A percentile compares a stretch with the other conserved stretches of the same genome.
phyloP scores from a whole-genome alignment of 2,113 vertebrate species.

The Actenoides lindsayi region DNA sequence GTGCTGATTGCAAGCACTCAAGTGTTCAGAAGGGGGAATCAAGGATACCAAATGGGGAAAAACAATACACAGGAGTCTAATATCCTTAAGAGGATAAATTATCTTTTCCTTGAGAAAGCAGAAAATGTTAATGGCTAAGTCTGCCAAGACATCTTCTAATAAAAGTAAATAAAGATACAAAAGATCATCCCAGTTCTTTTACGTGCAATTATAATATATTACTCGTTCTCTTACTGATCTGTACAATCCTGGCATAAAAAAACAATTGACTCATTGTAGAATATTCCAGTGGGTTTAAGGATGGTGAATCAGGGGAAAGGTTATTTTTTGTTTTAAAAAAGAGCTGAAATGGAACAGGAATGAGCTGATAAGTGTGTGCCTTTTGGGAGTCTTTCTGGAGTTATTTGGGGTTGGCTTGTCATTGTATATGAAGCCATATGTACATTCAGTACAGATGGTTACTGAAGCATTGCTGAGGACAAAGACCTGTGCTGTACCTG shows the following conservation, averaged over 20 bases:
- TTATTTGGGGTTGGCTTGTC: not conserved
- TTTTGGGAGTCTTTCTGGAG: not conserved
- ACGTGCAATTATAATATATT: constrained; percentile 36
- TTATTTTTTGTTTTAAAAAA: constrained; percentile 1
- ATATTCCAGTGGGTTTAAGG: not conserved
- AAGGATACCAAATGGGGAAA: constrained; percentile 70
- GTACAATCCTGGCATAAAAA: not conserved
- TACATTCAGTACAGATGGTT: not conserved
- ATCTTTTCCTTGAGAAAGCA: constrained; percentile 77
- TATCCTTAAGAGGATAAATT: constrained; percentile 78
- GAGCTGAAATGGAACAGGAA: not conserved
- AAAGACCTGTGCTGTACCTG: not conserved
- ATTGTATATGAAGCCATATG: fast-evolving
- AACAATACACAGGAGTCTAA: constrained; percentile 76
- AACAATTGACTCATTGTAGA: not conserved
- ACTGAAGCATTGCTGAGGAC: fast-evolving
- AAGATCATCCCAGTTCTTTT: constrained; percentile 47
- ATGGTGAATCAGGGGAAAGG: not conserved
- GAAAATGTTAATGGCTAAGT: constrained; percentile 73
- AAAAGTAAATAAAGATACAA: constrained; percentile 75
- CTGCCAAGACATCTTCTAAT: constrained; percentile 67
- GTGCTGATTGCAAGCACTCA: constrained; percentile 70
- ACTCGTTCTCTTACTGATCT: not conserved
- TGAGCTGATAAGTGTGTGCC: not conserved
- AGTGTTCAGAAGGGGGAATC: constrained; percentile 72